Conservation (phyloP, 2,888 invertebrate species). For the Machimus atricapillus region DNA sequence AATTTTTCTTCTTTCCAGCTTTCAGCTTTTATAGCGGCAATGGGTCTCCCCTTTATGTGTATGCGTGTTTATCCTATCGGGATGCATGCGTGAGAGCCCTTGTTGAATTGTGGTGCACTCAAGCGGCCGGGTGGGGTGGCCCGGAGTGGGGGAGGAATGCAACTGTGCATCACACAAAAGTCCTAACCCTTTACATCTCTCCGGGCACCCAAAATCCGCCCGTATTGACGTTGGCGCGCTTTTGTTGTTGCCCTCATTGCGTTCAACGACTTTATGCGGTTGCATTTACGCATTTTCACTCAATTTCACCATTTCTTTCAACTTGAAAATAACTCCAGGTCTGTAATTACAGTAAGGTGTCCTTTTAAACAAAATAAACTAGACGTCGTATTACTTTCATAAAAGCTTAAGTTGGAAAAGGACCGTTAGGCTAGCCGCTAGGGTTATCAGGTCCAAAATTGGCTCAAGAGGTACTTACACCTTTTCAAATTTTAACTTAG, state of each 20-base stretch:
- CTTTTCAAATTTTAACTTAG: no score
- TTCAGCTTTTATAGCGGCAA: not conserved
- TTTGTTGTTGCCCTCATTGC: not conserved
- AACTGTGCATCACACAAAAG: not conserved
- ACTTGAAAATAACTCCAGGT: not conserved
- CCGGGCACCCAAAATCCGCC: not conserved
- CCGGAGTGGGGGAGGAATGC: not conserved
- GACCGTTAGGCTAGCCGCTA: no score
- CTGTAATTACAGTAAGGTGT: not conserved
- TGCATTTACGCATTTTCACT: not conserved
- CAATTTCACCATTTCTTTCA: not conserved
- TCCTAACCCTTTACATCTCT: not conserved
- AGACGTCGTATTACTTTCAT: not conserved
- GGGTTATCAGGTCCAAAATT: no score
- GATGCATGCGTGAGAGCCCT: not conserved
- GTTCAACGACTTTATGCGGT: not conserved
- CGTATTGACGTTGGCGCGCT: not conserved
- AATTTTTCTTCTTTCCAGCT: conserved; percentile 12
- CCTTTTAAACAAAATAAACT: not conserved
- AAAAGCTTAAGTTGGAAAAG: no score
- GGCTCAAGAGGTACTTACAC: no score
- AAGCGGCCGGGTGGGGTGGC: not conserved
- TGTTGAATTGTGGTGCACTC: not conserved
- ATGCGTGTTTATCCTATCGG: not conserved
- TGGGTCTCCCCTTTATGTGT: not conserved